Evolutionary conservation across 1,140 invertebrate genomes (phyloP), one percentile per base, ranked within the genome.

Genomic region (Drosophila suzukii): DNA sequence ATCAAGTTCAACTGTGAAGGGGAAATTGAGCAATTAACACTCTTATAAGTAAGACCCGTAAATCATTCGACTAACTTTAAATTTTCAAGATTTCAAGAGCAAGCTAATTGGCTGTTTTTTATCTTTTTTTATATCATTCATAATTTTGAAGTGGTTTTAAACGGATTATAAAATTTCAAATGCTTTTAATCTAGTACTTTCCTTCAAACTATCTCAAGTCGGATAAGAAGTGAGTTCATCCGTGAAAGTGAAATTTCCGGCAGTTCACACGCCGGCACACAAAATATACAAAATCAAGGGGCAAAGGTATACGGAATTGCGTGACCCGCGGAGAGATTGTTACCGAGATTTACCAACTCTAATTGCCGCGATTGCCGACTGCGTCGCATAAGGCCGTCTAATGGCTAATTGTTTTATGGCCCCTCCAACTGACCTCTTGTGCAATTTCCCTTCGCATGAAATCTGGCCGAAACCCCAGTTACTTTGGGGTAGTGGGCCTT

Each of bases 311-410:
- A 13, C 8, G 30, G 6, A 30, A 51, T 72, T 72, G 68, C 65
- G 68, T 72, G 72, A 63, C 61, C 61, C 20, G 65, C 61, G 61
- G 77, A 81, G 83, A 85, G 81, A 83, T 83, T 71, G 80, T 70
- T 43, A 63, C 55, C 54, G 27, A 36, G 49, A 36, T 59, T 63
- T 83, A 73, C 65, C 80, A 73, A 70, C 78, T 61, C 59, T 83
- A 83, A 86, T 89, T 86, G 85, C 79, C 59, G 60, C 62, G 67
- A 67, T 83, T 78, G 74, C 83, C 50, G 65, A 81, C 77, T 84
- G 51, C 74, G 81, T 74, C 81, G 75, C 78, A 78, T 67, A 47
- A 67, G 50, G 47, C 58, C 65, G 58, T 82, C 79, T 83, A 76
- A 79, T 79, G 49, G 58, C 57, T 54, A 79, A 79, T 70, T 82